Percentiles rank a stretch among this genome's conserved stretches.
phyloP scores from a whole-genome alignment of 2,888 invertebrate species.

The Temnothorax unifasciatus region DNA sequence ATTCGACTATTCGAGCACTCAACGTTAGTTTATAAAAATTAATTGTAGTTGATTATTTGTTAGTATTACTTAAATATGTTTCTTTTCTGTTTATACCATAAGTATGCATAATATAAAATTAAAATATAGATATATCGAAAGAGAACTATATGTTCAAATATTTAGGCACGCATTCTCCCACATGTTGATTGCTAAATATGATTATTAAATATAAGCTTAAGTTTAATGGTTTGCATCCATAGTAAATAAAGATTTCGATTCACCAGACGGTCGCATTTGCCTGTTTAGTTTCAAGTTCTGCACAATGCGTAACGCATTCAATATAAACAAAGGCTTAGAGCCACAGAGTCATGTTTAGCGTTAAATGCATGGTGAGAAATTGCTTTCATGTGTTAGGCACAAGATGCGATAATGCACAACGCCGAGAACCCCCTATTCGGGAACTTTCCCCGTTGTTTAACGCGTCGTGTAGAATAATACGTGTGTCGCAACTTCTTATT shows the following conservation, averaged over 20 bases:
- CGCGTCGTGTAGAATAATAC: slow-evolving; percentile 32
- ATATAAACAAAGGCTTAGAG: slow-evolving; percentile 47
- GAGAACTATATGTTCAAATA: background rate
- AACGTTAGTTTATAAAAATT: background rate
- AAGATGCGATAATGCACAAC: slow-evolving; percentile 34
- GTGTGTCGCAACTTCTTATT: slow-evolving; percentile 51
- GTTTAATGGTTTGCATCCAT: slow-evolving; percentile 4
- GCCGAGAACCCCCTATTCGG: slow-evolving; percentile 25
- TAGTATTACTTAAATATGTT: background rate
- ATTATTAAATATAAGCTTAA: background rate
- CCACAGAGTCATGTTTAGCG: slow-evolving; percentile 14
- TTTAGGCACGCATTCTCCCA: background rate
- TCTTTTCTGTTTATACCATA: background rate
- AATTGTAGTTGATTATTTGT: no score
- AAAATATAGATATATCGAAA: background rate
- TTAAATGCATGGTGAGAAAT: slow-evolving; percentile 45
- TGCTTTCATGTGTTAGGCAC: slow-evolving; percentile 31
- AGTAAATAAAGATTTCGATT: slow-evolving; percentile 6
- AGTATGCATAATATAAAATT: background rate
- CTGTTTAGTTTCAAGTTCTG: slow-evolving; percentile 22
- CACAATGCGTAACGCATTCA: slow-evolving; percentile 22
- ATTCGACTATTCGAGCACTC: background rate
- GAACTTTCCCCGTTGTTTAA: slow-evolving; percentile 44
- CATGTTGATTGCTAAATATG: background rate
- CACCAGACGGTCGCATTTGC: background rate